Evolutionary conservation across 2,888 invertebrate species (phyloP).

Genomic region (Micoletzkya japonica): DNA sequence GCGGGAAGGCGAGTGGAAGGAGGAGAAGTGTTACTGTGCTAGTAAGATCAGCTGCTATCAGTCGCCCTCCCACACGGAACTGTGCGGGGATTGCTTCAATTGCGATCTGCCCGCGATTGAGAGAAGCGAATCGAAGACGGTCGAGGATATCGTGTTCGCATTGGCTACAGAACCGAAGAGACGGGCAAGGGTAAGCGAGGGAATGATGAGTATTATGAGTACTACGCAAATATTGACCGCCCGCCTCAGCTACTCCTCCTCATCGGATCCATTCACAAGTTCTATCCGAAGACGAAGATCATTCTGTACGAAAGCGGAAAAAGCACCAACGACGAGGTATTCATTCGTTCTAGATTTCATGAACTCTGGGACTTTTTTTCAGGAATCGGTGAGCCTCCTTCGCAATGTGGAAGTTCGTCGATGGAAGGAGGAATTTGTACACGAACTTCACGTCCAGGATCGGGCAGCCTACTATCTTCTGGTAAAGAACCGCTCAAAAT

Average conservation of each 20-base stretch:
- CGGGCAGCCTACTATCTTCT: not conserved
- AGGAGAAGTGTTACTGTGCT: not conserved
- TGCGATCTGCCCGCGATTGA: not conserved
- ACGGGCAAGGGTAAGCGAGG: not conserved
- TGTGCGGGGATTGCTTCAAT: not conserved
- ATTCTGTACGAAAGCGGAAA: slow-evolving; percentile 1
- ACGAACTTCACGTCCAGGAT: not conserved
- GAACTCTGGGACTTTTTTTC: no score
- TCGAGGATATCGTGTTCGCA: not conserved
- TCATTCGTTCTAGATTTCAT: not conserved
- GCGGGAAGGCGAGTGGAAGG: not conserved
- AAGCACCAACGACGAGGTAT: not conserved
- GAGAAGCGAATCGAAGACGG: not conserved
- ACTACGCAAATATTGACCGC: not conserved
- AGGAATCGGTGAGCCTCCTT: not conserved
- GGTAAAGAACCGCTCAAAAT: not conserved
- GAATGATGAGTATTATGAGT: not conserved
- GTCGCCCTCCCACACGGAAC: not conserved
- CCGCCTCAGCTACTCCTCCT: not conserved
- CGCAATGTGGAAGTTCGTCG: slow-evolving; percentile 14
- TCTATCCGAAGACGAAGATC: not conserved
- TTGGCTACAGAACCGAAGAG: not conserved
- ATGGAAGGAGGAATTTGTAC: not conserved
- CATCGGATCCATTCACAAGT: slow-evolving; percentile 12
- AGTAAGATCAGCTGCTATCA: not conserved